Conservation (phyloP, 2,113 vertebrate genomes). For the Mirza zaza region DNA sequence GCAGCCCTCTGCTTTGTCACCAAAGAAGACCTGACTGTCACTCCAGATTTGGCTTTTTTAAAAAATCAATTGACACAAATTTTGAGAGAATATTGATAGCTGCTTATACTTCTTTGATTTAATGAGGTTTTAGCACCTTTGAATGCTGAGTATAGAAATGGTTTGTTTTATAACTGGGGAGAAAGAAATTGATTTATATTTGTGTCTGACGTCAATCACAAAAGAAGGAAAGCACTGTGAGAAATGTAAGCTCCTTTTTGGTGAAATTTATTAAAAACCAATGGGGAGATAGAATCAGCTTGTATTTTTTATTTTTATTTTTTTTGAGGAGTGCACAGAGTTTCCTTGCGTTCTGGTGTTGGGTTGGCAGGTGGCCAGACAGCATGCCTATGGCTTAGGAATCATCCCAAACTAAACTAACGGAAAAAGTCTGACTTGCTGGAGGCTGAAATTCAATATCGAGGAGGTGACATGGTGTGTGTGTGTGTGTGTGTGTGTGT, state of each 20-base stretch:
- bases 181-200: neutral
- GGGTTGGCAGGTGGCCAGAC: slow-evolving; percentile 65
- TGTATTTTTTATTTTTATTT: neutral
- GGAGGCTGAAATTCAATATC: slow-evolving; percentile 72
- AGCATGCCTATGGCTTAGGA: slow-evolving; percentile 60
- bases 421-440: slow-evolving; percentile 65
- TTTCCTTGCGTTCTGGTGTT: neutral
- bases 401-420: slow-evolving; percentile 67
- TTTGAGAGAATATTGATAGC: neutral
- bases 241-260: neutral
- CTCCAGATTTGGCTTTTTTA: neutral
- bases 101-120: neutral
- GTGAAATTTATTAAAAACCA: slow-evolving; percentile 7
- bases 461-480: slow-evolving; percentile 53
- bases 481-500: neutral
- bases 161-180: neutral
- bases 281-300: neutral
- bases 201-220: neutral
- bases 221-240: neutral
- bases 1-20: neutral
- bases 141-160: neutral
- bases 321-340: slow-evolving; percentile 36
- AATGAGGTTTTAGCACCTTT: neutral
- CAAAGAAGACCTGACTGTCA: neutral
- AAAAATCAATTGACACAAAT: neutral